Evolutionary conservation across 2,888 invertebrate genomes (phyloP).

Genomic region (Capitulum mitella): DNA sequence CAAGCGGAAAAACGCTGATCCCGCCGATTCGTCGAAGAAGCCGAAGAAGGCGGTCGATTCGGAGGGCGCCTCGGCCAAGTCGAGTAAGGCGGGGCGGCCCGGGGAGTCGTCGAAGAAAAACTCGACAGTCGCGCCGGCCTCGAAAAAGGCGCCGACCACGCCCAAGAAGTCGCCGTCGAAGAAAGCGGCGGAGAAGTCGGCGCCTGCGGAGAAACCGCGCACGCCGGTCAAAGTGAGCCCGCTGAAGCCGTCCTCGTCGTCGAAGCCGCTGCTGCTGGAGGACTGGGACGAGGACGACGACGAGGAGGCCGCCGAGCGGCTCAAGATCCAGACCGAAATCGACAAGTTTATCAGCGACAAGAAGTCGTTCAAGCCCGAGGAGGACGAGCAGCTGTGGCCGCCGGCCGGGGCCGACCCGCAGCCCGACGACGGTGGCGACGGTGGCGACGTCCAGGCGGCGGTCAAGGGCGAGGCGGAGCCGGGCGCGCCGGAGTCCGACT

Average conservation of each 20-base stretch:
- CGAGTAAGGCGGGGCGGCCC: background rate
- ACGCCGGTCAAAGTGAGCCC: background rate
- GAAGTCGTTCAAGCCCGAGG: background rate
- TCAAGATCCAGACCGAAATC: slow-evolving; percentile 6
- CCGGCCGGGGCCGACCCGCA: no score
- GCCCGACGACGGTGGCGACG: background rate
- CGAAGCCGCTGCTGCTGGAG: background rate
- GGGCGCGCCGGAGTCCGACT: background rate
- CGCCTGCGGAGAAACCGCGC: background rate
- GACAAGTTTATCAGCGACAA: background rate
- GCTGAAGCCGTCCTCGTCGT: background rate
- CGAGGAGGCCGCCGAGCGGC: background rate
- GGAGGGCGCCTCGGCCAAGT: background rate
- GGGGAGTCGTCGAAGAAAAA: background rate
- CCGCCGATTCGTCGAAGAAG: background rate
- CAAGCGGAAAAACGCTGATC: slow-evolving; percentile 6
- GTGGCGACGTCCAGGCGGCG: background rate
- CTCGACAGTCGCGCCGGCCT: background rate
- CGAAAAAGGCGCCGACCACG: background rate
- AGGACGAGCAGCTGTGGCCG: no score
- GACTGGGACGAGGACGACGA: slow-evolving; percentile 23
- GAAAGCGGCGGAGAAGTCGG: background rate
- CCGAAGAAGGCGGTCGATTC: background rate
- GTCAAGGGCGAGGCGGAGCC: background rate
- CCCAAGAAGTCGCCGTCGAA: background rate